Base-by-base conservation (phyloP, 2,797 vertebrate genomes). In the Xenops minutus region DNA sequence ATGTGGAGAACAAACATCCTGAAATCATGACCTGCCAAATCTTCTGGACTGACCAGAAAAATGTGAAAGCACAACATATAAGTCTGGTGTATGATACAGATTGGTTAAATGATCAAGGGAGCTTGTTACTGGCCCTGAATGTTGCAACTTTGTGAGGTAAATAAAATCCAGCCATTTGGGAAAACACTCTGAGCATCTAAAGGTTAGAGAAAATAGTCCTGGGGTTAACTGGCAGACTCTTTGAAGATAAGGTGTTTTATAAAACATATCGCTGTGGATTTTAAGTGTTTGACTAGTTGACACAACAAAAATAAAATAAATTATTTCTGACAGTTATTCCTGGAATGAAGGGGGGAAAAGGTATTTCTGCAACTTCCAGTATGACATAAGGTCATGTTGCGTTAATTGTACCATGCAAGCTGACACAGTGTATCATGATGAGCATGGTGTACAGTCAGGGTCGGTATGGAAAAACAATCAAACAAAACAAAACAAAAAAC, bases 161-260 rank as follows among this genome's bases (percentile, higher is more conserved):
- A 89, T 85, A 89, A 94, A 92, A 71, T n/a, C 49, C 27, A 80
- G 8, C 7, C 37, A 14, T 87, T 85, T 93, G 72, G 61, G 49
- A 91, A 91, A 92, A 87, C 32, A 56, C 19, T 61, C 8, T 32
- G 56, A 48, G 23, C 64, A 77, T 71, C n/a, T 75, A 91, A 89
- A 85, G 41, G 86, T 83, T 74, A 85, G 27, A 85, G 49, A 83
- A 93, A 93, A 77, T 48, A 80, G 56, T 80, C 36, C 39, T 4
- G 2, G 52, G 34, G 30, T 89, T 84, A 91, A 79, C 56, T 54
- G 49, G 37, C 52, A 85, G 61, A 49, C 44, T 86, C 27, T 41
- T 71, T 76, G 79, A 94, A 83, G 66, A 85, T 54, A 80, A 93
- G 49, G n/a, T 88, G 27, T 52, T 85, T 91, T 89, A 62, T 59